Evolutionary conservation across 2,113 vertebrate species (phyloP).

Genomic region (Neogobius melanostomus): DNA sequence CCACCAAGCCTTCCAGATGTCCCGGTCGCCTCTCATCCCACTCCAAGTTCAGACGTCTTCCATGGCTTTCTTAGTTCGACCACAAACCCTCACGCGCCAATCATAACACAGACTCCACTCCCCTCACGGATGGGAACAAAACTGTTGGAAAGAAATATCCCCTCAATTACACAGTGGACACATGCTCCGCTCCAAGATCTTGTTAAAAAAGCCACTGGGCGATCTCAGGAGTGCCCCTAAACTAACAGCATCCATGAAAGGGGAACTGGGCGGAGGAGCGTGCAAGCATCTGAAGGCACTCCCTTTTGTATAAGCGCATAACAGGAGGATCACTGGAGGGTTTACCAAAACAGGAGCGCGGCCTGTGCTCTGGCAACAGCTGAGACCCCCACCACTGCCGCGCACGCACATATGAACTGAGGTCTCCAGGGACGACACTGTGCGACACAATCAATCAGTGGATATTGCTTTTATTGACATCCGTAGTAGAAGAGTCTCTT

Average conservation of each 20-base stretch:
- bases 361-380: conserved; percentile 55
- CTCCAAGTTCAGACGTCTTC: conserved; percentile 16
- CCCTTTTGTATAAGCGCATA: conserved; percentile 52
- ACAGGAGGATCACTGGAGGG: conserved; percentile 58
- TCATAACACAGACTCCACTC: conserved; percentile 34
- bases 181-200: conserved; percentile 45
- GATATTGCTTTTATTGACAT: conserved; percentile 77
- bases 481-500: conserved; percentile 53
- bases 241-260: conserved; percentile 61
- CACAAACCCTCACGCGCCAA: conserved; percentile 47
- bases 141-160: conserved; percentile 41
- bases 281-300: conserved; percentile 31
- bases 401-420: conserved; percentile 9
- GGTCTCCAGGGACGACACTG: conserved; percentile 55
- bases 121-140: conserved; percentile 40
- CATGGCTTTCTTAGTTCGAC: conserved; percentile 52
- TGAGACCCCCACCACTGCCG: conserved; percentile 41
- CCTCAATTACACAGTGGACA: conserved; percentile 50
- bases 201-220: conserved; percentile 65
- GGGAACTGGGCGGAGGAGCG: conserved; percentile 41
- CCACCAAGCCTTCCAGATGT: conserved; percentile 27
- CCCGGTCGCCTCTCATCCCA: conserved; percentile 11
- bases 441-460: conserved; percentile 76
- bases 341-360: conserved; percentile 57
- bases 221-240: conserved; percentile 38